phyloP scores from a whole-genome alignment of 2,888 invertebrate species.

The Dasypolia templi region DNA sequence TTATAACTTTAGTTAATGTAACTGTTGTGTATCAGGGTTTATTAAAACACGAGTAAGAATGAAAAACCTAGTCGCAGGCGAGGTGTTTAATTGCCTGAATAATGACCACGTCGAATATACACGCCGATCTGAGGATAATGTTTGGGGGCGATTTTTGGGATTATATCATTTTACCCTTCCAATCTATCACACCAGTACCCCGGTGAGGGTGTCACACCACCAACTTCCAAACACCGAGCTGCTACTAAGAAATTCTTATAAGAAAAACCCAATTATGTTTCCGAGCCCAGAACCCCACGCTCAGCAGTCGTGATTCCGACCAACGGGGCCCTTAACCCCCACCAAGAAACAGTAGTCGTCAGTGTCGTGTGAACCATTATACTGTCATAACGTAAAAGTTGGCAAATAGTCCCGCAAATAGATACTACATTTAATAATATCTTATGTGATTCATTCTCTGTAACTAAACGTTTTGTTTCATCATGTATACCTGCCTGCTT shows the following conservation, averaged over 20 bases:
- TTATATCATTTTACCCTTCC: background rate
- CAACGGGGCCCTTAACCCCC: background rate
- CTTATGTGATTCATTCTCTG: background rate
- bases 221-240: background rate
- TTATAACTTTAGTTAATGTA: too few relatives aligned
- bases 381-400: background rate
- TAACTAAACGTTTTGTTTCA: background rate
- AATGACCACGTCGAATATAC: background rate
- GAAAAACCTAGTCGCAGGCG: background rate
- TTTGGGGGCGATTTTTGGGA: background rate
- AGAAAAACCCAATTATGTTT: too few relatives aligned
- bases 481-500: background rate
- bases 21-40: background rate
- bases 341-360: background rate
- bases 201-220: background rate
- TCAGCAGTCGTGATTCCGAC: background rate
- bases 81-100: background rate
- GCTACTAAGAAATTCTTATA: background rate
- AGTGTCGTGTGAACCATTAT: background rate
- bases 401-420: too few relatives aligned
- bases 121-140: background rate
- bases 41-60: background rate
- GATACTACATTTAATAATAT: background rate
- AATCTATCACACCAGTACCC: background rate
- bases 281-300: background rate